These are phyloP conservation scores for Calliscelio sp. DNA, from an alignment of 2,888 invertebrate species.

Conservation along the genomic window DNA sequence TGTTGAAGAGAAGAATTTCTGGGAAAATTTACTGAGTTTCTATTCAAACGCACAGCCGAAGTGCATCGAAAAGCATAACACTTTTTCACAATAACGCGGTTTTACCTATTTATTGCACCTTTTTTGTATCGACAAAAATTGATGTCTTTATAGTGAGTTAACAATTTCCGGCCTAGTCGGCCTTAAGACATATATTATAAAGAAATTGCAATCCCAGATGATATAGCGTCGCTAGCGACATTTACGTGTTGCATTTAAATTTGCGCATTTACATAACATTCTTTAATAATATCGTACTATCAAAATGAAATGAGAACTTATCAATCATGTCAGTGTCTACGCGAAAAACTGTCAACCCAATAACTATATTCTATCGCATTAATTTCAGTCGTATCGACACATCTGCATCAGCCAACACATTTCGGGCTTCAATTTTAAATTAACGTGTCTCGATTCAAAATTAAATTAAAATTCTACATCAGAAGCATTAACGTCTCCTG, in stretches of 20 bases:
- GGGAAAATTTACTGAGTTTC: constrained; percentile 41
- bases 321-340: constrained; percentile 15
- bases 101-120: constrained; percentile 46
- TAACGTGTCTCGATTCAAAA: constrained; percentile 7
- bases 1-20: constrained; percentile 39
- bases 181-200: constrained; percentile 27
- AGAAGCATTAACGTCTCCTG: too few relatives aligned
- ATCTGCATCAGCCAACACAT: too few relatives aligned
- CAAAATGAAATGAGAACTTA: constrained; percentile 10
- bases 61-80: constrained; percentile 31
- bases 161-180: constrained; percentile 45
- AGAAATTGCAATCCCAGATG: constrained; percentile 27
- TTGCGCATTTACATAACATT: constrained; percentile 24
- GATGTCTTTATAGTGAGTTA: constrained; percentile 51
- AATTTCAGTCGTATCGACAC: neutral
- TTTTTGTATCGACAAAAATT: constrained; percentile 61
- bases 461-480: too few relatives aligned
- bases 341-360: too few relatives aligned
- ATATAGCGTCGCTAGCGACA: constrained; percentile 11
- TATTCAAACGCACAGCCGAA: constrained; percentile 22
- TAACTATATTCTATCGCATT: neutral
- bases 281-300: constrained; percentile 40
- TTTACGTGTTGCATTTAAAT: constrained; percentile 47
- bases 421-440: constrained; percentile 18
- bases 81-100: constrained; percentile 46